Evolutionary conservation across 2,888 invertebrate species (phyloP).

Genomic region (Geophilus truncorum): DNA sequence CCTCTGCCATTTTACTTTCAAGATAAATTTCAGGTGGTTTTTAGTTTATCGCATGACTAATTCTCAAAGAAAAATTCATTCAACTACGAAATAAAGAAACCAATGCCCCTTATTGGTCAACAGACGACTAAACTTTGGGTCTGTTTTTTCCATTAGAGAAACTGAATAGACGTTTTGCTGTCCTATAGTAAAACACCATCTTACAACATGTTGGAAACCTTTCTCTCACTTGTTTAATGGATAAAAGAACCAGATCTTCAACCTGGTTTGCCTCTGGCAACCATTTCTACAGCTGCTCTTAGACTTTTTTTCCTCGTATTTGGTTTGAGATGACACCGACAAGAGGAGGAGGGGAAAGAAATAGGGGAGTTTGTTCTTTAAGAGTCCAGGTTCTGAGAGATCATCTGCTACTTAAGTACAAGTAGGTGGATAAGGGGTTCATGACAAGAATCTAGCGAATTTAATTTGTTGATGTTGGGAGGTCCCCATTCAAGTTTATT

Average conservation of each 20-base stretch:
- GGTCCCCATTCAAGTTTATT: neutral
- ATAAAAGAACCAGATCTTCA: constrained; percentile 19
- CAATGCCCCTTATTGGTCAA: neutral
- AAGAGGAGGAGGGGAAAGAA: neutral
- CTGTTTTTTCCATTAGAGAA: neutral
- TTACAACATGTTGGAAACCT: constrained; percentile 27
- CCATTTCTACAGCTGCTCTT: constrained; percentile 21
- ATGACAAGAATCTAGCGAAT: neutral
- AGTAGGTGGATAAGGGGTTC: constrained; percentile 18
- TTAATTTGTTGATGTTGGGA: constrained; percentile 4
- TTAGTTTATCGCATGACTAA: too few relatives aligned
- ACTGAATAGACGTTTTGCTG: neutral
- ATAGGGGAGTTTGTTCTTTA: neutral
- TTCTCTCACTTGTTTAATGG: constrained; percentile 17
- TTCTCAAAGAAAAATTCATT: too few relatives aligned
- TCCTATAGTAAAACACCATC: neutral
- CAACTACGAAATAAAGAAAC: neutral
- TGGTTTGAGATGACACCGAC: constrained; percentile 15
- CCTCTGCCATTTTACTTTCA: too few relatives aligned
- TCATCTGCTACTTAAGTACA: constrained; percentile 27
- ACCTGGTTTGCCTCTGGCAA: constrained; percentile 9
- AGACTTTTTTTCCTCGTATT: neutral
- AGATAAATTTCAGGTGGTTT: too few relatives aligned
- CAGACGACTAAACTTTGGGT: neutral
- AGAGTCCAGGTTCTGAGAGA: constrained; percentile 5